These are phyloP conservation scores for Eumeta japonica DNA, from an alignment of 1,140 invertebrate species.

Conservation along the genomic window DNA sequence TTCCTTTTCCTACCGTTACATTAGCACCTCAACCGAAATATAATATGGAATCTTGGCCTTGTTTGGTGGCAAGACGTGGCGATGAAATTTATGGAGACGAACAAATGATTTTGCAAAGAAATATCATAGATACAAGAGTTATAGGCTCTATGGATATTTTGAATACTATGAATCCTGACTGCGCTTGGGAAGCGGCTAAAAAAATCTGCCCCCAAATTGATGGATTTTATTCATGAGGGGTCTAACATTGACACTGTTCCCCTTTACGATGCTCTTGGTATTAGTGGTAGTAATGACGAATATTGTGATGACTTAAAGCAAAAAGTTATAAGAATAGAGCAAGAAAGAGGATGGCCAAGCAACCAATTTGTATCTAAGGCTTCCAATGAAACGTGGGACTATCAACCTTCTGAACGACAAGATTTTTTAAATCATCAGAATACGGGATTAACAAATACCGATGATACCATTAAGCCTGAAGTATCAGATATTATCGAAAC, in stretches of 20 bases:
- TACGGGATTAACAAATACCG: neutral
- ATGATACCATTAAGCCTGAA: neutral
- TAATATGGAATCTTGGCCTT: conserved; percentile 46
- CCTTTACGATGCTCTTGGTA: conserved; percentile 42
- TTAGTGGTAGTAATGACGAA: conserved; percentile 29
- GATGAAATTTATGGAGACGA: conserved; percentile 36
- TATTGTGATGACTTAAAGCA: conserved; percentile 30
- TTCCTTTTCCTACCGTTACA: conserved; percentile 31
- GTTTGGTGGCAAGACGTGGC: conserved; percentile 29
- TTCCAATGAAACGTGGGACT: no score
- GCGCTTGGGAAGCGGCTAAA: conserved; percentile 55
- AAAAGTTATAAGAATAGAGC: conserved; percentile 19
- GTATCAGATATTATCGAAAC: no score
- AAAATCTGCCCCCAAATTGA: conserved; percentile 48
- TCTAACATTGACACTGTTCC: conserved; percentile 44
- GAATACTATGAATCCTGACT: conserved; percentile 40
- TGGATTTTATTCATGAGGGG: conserved; percentile 48
- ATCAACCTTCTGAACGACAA: no score
- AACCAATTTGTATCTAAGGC: no score
- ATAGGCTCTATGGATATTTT: conserved; percentile 35
- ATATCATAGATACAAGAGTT: conserved; percentile 25
- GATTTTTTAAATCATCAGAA: no score
- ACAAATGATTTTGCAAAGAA: conserved; percentile 23
- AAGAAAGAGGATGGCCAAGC: no score
- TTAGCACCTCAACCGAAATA: conserved; percentile 48